These are phyloP conservation scores for Heliocidaris erythrogramma DNA, from an alignment of 35 echinoderm and acorn worm genomes.

Conservation along the genomic window DNA sequence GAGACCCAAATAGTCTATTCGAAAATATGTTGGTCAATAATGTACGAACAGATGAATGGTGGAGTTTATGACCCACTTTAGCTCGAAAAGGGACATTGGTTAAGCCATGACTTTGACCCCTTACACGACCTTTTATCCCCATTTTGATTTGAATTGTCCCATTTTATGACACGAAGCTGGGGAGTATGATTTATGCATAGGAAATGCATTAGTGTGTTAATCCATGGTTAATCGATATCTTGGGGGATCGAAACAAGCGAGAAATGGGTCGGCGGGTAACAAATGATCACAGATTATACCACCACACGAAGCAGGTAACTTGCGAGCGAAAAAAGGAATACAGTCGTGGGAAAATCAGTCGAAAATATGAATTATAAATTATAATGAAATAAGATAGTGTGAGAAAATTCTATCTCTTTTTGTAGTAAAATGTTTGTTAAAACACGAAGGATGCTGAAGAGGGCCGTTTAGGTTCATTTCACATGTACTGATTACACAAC, in stretches of 20 bases:
- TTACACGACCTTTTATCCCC: not conserved
- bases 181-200: not conserved
- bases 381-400: not conserved
- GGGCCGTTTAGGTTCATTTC: not conserved
- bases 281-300: not conserved
- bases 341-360: not conserved
- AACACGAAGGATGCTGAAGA: not conserved
- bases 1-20: not conserved
- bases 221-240: not conserved
- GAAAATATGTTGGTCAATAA: not conserved
- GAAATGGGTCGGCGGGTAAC: not conserved
- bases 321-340: not conserved
- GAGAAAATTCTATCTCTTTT: not conserved
- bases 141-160: not conserved
- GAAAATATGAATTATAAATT: too few relatives aligned
- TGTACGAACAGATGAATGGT: not conserved
- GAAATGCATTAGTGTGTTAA: not conserved
- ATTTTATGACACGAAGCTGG: not conserved
- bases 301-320: not conserved
- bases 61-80: not conserved
- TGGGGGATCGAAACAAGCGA: not conserved
- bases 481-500: not conserved
- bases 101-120: not conserved
- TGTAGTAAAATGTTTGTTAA: not conserved
- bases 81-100: not conserved